phyloP scores from a whole-genome alignment of 2,888 invertebrate genomes.

The Dryomyza anilis region DNA sequence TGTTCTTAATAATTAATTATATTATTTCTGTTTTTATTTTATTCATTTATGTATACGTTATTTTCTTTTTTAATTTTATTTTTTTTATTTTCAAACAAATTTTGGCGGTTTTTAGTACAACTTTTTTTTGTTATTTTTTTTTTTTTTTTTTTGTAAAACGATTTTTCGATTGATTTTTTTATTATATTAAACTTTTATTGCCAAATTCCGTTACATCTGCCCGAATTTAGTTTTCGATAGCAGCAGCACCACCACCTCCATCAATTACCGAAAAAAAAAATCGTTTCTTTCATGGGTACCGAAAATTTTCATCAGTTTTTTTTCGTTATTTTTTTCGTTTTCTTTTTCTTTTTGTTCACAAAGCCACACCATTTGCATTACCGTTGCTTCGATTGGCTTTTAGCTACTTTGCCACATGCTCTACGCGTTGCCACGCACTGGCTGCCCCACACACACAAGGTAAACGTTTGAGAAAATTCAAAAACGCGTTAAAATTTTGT shows the following conservation, averaged over 20 bases:
- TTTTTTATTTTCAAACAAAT: neutral
- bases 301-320: slow-evolving; percentile 10
- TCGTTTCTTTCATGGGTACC: slow-evolving; percentile 14
- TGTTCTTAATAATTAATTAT: too few relatives aligned
- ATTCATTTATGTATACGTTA: neutral
- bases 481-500: slow-evolving; percentile 25
- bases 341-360: neutral
- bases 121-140: neutral
- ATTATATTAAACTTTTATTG: neutral
- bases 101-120: neutral
- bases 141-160: neutral
- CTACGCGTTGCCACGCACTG: too few relatives aligned
- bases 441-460: too few relatives aligned
- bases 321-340: neutral
- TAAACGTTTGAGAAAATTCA: too few relatives aligned
- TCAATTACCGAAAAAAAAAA: neutral
- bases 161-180: neutral
- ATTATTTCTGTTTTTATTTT: neutral
- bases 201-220: neutral
- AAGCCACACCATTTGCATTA: neutral
- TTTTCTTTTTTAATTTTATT: neutral
- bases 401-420: too few relatives aligned
- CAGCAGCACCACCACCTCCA: too few relatives aligned
- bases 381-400: slow-evolving; percentile 18
- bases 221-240: neutral